Base-by-base conservation (phyloP, 2,888 invertebrate genomes). In the Nemapogon koenigi region DNA sequence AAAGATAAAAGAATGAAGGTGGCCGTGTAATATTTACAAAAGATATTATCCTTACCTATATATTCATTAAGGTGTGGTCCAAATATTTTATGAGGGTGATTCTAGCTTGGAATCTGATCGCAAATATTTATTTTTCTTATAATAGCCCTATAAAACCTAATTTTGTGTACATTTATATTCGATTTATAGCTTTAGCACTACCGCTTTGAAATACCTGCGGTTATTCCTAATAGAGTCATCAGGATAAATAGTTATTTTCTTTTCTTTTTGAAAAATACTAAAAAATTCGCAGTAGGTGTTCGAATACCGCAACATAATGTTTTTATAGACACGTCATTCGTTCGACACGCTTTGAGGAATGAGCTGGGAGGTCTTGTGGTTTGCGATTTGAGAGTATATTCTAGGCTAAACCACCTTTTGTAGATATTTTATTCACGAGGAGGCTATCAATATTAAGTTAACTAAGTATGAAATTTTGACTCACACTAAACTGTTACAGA, bases 301-400 rank as follows among this genome's bases (percentile, higher is more conserved):
- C 50, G 37, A 41, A 33, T 40, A 42, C 35, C 30, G 17, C 40
- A 19, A 36, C 16, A 37, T 38, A 33, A 19, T 33, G 13, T 19
- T 37, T 25, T 35, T 41, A 22, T 27, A 33, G 28, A 26, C n/a
- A n/a, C n/a, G 17, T 28, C 42, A 38, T 38, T 40, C 47, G 47
- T 51, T 51, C 42, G 49, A 52, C 53, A 51, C 43, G 41, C 30
- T 57, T 55, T 55, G 33, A 37, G 35, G 54, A 53, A 53, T 40
- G 35, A 33, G 33, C 41, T 51, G 47, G 43, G 52, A 56, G 56
- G 49, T 43, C 52, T 50, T 46, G 41, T 47, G 43, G 43, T 47
- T 47, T 41, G n/a, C n/a, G n/a, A n/a, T n/a, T n/a, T n/a, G n/a
- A n/a, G n/a, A n/a, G n/a, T n/a, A n/a, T n/a, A n/a, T n/a, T n/a